phyloP scores from a whole-genome alignment of 2,113 vertebrate species.

The Limanda limanda region DNA sequence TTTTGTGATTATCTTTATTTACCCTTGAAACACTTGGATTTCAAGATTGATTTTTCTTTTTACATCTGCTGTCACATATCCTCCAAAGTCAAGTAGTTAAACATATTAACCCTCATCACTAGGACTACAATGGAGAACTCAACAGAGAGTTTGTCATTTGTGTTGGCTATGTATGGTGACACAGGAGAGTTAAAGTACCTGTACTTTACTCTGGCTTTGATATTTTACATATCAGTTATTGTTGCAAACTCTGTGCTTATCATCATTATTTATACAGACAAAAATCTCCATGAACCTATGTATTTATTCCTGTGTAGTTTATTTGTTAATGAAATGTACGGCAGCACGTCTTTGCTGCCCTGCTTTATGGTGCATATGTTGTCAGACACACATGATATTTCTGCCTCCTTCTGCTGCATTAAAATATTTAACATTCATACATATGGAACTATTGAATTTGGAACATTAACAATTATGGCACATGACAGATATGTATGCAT shows the following conservation, averaged over 20 bases:
- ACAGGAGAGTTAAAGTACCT: slow-evolving; percentile 49
- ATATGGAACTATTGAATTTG: slow-evolving; percentile 30
- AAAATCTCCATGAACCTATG: slow-evolving; percentile 66
- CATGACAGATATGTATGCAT: slow-evolving; percentile 38
- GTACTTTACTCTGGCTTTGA: slow-evolving; percentile 43
- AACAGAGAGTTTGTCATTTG: slow-evolving; percentile 22
- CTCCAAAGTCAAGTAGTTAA: neutral
- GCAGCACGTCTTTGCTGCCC: slow-evolving; percentile 38
- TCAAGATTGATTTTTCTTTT: too few relatives aligned
- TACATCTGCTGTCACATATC: neutral
- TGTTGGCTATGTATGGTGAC: slow-evolving; percentile 55
- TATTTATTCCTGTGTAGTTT: slow-evolving; percentile 62
- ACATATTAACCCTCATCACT: neutral
- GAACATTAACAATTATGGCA: slow-evolving; percentile 31
- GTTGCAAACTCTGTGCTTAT: slow-evolving; percentile 51
- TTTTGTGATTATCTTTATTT: too few relatives aligned
- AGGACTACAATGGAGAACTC: neutral
- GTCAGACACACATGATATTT: slow-evolving; percentile 33
- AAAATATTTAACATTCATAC: slow-evolving; percentile 36
- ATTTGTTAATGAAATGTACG: slow-evolving; percentile 63
- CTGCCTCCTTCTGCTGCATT: slow-evolving; percentile 14
- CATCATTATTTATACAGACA: slow-evolving; percentile 46
- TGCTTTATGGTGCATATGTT: slow-evolving; percentile 25
- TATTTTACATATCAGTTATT: slow-evolving; percentile 46
- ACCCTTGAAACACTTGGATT: too few relatives aligned